Base-by-base conservation (phyloP, 30 jellyfish, hydroid and myxozoan species). In the Cassiopea xamachana region DNA sequence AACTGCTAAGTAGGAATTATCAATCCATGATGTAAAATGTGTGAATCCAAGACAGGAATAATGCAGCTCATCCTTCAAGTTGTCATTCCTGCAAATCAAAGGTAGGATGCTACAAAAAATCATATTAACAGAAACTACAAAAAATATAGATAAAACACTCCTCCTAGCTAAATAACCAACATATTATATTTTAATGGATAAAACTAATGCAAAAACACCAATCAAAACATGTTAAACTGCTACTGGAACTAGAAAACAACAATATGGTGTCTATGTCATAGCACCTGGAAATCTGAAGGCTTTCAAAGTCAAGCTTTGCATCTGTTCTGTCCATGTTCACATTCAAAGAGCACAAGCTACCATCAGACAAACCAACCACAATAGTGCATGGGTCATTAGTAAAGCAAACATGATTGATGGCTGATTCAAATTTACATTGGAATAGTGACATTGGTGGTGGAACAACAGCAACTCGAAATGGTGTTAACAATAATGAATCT, bases 381-480 rank as follows among this genome's bases (percentile, higher is more conserved):
- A 86, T 87, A 50, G 58, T 70, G 58, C 59, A 46, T 19, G 86
- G 71, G 6, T 82, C 74, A 16, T 70, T 27, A 60, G 98, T 98
- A 86, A 96, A 90, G 19, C 93, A 96, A 49, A 96, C 94, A 43
- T 86, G 97, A 49, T 87, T 89, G 48, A 90, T 83, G 7, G 98
- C 85, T 12, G 97, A 60, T 19, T 85, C 77, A 17, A 96, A 68
- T 0, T 74, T 50, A 39, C 82, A 70, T 48, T 84, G 81, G 55
- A 48, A 80, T 15, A 92, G 78, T 27, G 98, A 85, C 98, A 96
- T 92, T 50, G 99, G 99, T 1, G 99, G 99, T 14, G 99, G 99
- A 16, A 92, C 92, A 77, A 93, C 93, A 69, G 92, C 90, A 62
- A 18, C 62, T 62, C 86, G 76, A 76, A 96, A 96, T 44, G 99